Evolutionary conservation across 2,888 invertebrate genomes (phyloP).

Genomic region (Podotricha telesiphe): DNA sequence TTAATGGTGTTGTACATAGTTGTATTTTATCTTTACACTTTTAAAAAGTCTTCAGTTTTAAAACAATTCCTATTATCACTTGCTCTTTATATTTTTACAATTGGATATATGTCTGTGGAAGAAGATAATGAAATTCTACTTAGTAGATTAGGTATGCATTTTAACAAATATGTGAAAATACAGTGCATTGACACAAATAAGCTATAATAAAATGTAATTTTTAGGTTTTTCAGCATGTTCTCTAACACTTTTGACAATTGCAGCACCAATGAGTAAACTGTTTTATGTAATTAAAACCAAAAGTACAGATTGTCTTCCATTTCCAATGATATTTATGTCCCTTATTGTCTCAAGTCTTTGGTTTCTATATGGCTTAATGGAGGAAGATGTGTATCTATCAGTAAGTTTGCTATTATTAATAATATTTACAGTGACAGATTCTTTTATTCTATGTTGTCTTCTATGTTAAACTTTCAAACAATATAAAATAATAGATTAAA

Average conservation of each 20-base stretch:
- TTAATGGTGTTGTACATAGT: constrained; percentile 88
- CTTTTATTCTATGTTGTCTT: too few species aligned
- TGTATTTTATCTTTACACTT: constrained; percentile 88
- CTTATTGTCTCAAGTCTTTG: constrained; percentile 92
- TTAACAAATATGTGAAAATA: neutral
- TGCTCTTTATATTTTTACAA: constrained; percentile 78
- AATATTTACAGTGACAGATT: neutral
- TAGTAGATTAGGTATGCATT: constrained; percentile 84
- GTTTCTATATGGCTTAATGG: constrained; percentile 91
- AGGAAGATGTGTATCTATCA: constrained; percentile 91
- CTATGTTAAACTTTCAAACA: too few species aligned
- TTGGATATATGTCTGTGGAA: constrained; percentile 84
- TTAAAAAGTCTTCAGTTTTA: constrained; percentile 86
- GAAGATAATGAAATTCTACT: constrained; percentile 80
- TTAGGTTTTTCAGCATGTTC: constrained; percentile 86
- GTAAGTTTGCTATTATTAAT: constrained; percentile 72
- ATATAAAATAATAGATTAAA: too few species aligned
- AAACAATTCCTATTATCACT: constrained; percentile 84
- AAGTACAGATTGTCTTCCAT: constrained; percentile 93
- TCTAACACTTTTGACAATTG: constrained; percentile 91
- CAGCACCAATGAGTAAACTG: constrained; percentile 91
- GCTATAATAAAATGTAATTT: constrained; percentile 47
- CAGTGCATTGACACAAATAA: neutral
- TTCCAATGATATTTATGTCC: constrained; percentile 92
- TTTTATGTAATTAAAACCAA: constrained; percentile 91